Evolutionary conservation across 2,888 invertebrate genomes (phyloP).

Genomic region (Corbicula japonica): DNA sequence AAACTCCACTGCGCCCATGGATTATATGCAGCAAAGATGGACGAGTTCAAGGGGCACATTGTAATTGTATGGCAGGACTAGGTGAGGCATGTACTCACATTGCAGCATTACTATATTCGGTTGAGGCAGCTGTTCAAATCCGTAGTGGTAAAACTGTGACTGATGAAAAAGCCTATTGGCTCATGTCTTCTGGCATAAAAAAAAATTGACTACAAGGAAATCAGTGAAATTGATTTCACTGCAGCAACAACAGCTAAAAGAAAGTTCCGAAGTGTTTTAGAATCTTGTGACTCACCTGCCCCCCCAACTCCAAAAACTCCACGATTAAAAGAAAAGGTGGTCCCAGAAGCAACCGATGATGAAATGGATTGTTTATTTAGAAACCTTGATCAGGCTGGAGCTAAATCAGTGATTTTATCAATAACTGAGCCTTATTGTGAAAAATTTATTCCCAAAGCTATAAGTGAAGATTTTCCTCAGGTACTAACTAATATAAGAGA

Average conservation of each 20-base stretch:
- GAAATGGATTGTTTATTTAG: background rate
- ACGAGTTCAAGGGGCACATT: slow-evolving; percentile 56
- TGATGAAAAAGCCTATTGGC: slow-evolving; percentile 61
- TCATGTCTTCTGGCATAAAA: slow-evolving; percentile 35
- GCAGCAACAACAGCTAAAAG: slow-evolving; percentile 85
- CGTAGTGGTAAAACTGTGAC: slow-evolving; percentile 59
- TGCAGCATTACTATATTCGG: slow-evolving; percentile 60
- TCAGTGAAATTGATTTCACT: slow-evolving; percentile 40
- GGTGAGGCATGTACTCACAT: slow-evolving; percentile 70
- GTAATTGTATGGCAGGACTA: slow-evolving; percentile 70
- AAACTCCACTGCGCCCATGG: slow-evolving; percentile 57
- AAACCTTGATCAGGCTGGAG: background rate
- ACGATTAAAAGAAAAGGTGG: background rate
- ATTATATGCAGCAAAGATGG: slow-evolving; percentile 39
- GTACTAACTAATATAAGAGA: slow-evolving; percentile 5
- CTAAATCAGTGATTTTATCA: background rate
- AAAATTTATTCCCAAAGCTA: slow-evolving; percentile 18
- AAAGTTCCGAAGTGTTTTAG: too few species aligned
- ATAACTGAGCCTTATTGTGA: slow-evolving; percentile 22
- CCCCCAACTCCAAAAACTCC: too few species aligned
- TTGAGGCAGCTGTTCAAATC: slow-evolving; percentile 58
- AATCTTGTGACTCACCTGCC: slow-evolving; percentile 88
- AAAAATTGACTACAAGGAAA: slow-evolving; percentile 21
- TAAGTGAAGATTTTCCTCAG: slow-evolving; percentile 6
- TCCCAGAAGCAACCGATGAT: background rate